Evolutionary conservation across 2,888 invertebrate species (phyloP).

Genomic region (Drosophila mercatorum): DNA sequence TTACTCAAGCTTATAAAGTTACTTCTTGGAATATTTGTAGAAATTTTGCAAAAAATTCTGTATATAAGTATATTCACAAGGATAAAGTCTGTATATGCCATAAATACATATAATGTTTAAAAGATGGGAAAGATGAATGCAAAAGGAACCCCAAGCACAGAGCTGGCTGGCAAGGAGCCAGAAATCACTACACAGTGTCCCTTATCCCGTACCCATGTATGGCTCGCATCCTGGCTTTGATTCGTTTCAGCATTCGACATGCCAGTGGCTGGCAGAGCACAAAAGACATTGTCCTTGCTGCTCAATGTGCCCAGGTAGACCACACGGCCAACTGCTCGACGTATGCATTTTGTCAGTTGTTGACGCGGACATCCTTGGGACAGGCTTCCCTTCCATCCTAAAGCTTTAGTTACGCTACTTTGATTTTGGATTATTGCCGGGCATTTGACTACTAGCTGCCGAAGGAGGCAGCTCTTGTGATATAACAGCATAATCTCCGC

Average conservation of each 20-base stretch:
- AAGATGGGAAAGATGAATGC: background rate
- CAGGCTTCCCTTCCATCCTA: conserved; percentile 31
- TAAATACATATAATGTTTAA: conserved; percentile 9
- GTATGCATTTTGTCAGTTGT: conserved; percentile 43
- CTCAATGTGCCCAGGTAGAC: conserved; percentile 55
- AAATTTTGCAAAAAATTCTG: background rate
- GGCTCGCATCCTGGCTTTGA: conserved; percentile 47
- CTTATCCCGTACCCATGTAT: background rate
- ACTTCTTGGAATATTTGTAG: background rate
- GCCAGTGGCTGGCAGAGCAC: conserved; percentile 31
- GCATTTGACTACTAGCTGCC: conserved; percentile 22
- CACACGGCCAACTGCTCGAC: conserved; percentile 19
- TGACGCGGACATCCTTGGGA: conserved; percentile 48
- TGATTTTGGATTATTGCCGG: conserved; percentile 62
- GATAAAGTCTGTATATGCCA: background rate
- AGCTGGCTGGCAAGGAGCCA: conserved; percentile 23
- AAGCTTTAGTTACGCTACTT: conserved; percentile 77
- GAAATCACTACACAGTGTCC: background rate
- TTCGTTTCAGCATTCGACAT: conserved; percentile 56
- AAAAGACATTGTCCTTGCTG: conserved; percentile 60
- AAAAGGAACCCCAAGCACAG: conserved; percentile 9
- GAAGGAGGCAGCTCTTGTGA: conserved; percentile 15
- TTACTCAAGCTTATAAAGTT: background rate
- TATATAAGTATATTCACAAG: background rate
- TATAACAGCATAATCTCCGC: conserved; percentile 61